Evolutionary conservation across 2,797 vertebrate genomes (phyloP).

Genomic region (Xenops minutus): DNA sequence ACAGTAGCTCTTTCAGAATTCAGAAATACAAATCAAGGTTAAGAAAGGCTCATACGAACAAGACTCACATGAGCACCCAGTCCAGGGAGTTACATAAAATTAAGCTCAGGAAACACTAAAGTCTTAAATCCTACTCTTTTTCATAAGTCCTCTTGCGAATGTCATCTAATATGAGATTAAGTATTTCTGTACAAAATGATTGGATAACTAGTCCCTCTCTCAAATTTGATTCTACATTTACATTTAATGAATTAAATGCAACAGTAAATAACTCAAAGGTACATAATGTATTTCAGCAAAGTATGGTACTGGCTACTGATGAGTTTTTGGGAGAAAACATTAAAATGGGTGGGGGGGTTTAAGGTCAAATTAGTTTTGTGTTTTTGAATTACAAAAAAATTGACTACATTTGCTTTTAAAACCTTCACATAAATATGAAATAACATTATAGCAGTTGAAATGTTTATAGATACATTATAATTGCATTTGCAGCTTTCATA

Average conservation of each 20-base stretch:
- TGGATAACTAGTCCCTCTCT: neutral
- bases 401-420: neutral
- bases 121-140: neutral
- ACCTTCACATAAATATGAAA: neutral
- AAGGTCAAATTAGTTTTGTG: neutral
- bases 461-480: neutral
- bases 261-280: neutral
- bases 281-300: neutral
- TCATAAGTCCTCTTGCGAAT: neutral
- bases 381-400: neutral
- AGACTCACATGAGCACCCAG: neutral
- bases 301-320: neutral
- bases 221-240: neutral
- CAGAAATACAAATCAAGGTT: neutral
- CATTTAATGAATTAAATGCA: neutral
- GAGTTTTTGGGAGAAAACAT: neutral
- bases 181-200: neutral
- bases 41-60: neutral
- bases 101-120: neutral
- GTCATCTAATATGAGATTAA: neutral
- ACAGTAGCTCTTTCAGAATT: neutral
- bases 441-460: neutral
- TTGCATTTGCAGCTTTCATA: neutral
- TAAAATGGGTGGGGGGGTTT: neutral
- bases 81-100: neutral